These are phyloP conservation scores for Ptychobarbus kaznakovi DNA, from an alignment of 2,797 vertebrate genomes.

Conservation along the genomic window DNA sequence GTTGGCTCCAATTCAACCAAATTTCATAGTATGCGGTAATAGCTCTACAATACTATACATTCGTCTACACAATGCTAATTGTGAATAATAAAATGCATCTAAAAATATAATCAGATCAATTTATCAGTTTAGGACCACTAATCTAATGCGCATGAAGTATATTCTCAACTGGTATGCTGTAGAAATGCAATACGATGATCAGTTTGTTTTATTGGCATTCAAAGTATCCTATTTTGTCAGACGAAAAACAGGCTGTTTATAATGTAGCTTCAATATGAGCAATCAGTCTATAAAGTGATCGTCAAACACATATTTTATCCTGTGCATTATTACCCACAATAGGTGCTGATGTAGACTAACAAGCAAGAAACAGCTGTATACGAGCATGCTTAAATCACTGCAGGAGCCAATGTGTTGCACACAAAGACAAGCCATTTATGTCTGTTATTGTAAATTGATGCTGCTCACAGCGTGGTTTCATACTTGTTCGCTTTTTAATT, in stretches of 20 bases:
- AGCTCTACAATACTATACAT: not conserved
- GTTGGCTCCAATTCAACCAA: not conserved
- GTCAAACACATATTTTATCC: constrained; percentile 17
- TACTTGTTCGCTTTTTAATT: constrained; percentile 36
- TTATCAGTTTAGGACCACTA: not conserved
- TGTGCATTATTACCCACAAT: constrained; percentile 30
- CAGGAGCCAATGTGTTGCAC: constrained; percentile 2
- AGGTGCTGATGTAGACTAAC: constrained; percentile 33
- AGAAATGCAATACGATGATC: not conserved
- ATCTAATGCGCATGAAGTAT: not conserved
- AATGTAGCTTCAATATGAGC: constrained; percentile 4
- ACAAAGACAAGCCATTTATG: constrained; percentile 36
- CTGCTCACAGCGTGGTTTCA: constrained; percentile 16
- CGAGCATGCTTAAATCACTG: constrained; percentile 23
- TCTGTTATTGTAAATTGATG: constrained; percentile 40
- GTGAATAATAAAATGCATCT: not conserved
- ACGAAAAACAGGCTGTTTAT: not conserved
- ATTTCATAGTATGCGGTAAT: not conserved
- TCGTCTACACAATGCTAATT: not conserved
- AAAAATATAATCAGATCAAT: not conserved
- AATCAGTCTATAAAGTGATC: constrained; percentile 20
- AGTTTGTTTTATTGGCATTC: not conserved
- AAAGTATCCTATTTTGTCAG: not conserved
- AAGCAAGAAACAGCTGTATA: constrained; percentile 12
- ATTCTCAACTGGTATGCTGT: not conserved